Percentiles rank a stretch among this genome's conserved stretches.
These are phyloP conservation scores for Leptosomus discolor DNA, from an alignment of 2,113 vertebrate species.

Conservation along the genomic window DNA sequence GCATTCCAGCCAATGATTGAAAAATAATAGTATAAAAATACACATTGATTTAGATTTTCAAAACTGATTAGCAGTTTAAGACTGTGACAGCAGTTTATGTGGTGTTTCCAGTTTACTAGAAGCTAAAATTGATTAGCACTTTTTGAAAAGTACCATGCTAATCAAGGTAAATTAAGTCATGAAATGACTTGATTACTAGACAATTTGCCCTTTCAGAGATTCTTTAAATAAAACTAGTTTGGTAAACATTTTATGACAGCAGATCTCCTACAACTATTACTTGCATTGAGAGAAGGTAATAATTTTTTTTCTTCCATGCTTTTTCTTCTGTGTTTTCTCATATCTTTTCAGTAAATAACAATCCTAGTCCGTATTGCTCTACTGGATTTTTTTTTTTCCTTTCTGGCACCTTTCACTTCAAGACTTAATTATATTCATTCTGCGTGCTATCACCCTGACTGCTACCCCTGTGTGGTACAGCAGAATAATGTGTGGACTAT, in stretches of 20 bases:
- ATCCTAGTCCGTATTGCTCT: neutral
- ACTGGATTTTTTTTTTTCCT: neutral
- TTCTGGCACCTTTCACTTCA: neutral
- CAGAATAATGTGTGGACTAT: neutral
- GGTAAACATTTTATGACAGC: neutral
- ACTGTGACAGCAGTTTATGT: constrained; percentile 10
- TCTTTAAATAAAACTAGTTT: constrained; percentile 29
- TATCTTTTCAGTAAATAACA: neutral
- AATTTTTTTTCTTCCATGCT: neutral
- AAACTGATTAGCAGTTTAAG: constrained; percentile 56
- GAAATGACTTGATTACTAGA: constrained; percentile 54
- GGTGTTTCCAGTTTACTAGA: constrained; percentile 44
- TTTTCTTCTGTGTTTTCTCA: neutral
- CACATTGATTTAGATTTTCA: constrained; percentile 58
- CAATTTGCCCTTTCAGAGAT: neutral
- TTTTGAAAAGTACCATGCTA: constrained; percentile 49
- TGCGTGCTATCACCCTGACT: neutral
- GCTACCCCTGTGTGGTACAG: neutral
- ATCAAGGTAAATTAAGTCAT: constrained; percentile 69
- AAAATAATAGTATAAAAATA: constrained; percentile 42
- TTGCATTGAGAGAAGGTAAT: neutral
- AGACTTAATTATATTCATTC: neutral
- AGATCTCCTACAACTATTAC: neutral
- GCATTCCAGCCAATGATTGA: constrained; percentile 21
- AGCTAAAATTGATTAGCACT: constrained; percentile 65